Evolutionary conservation across 2,797 vertebrate species (phyloP).

Genomic region (Vireo griseus): DNA sequence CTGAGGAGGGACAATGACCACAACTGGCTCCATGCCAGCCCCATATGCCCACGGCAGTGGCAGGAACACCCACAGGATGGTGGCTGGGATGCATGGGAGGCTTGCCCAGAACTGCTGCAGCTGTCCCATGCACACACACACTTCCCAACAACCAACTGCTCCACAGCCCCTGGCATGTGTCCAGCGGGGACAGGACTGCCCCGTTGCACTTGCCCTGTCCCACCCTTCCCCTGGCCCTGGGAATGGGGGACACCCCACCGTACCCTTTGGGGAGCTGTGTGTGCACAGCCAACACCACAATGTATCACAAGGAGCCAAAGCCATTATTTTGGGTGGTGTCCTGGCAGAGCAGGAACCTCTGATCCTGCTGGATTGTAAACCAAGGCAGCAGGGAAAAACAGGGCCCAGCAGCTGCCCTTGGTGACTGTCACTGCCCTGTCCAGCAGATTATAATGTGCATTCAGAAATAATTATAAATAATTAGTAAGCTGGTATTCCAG

Average conservation of each 20-base stretch:
- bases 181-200: not conserved
- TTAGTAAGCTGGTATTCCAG: not conserved
- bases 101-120: not conserved
- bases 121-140: not conserved
- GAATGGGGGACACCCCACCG: not conserved
- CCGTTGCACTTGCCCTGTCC: accelerated
- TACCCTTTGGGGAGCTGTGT: not conserved
- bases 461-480: constrained; percentile 27
- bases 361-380: not conserved
- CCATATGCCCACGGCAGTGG: not conserved
- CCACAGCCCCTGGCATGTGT: not conserved
- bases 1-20: no score
- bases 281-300: not conserved
- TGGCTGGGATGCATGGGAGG: accelerated
- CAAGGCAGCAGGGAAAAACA: not conserved
- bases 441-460: not conserved
- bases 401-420: not conserved
- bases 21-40: not conserved
- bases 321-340: no score
- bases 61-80: not conserved
- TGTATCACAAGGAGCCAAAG: not conserved
- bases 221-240: no score
- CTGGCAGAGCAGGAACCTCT: not conserved
- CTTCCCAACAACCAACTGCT: not conserved
- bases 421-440: not conserved